Conservation (phyloP, 2,888 invertebrate genomes). For the Ophonus ardosiacus region DNA sequence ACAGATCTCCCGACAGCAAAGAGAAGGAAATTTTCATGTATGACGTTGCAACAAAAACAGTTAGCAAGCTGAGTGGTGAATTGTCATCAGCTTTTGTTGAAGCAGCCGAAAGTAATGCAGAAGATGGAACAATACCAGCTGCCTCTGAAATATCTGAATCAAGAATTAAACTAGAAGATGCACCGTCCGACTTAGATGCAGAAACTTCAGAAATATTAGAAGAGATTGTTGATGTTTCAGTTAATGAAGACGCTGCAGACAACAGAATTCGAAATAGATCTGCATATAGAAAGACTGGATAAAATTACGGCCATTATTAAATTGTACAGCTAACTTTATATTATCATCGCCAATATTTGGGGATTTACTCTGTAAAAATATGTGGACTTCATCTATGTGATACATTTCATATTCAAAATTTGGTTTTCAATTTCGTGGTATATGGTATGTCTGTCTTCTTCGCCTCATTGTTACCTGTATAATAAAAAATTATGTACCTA, state of each 20-base stretch:
- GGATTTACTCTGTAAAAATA: constrained; percentile 57
- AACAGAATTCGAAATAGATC: constrained; percentile 68
- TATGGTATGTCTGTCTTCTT: constrained; percentile 47
- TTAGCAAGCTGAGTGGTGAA: constrained; percentile 88
- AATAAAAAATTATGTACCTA: constrained; percentile 53
- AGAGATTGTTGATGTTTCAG: constrained; percentile 70
- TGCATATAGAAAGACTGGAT: constrained; percentile 71
- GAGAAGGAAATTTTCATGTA: constrained; percentile 93
- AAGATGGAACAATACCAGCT: constrained; percentile 69
- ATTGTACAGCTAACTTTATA: constrained; percentile 56
- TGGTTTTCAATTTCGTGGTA: constrained; percentile 45
- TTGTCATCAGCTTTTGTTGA: constrained; percentile 91
- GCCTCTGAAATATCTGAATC: constrained; percentile 72
- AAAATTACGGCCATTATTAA: constrained; percentile 67
- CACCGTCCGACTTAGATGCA: constrained; percentile 68
- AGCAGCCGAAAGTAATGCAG: constrained; percentile 88
- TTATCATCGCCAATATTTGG: constrained; percentile 62
- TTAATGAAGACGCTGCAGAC: constrained; percentile 61
- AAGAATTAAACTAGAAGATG: constrained; percentile 44
- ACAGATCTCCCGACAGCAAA: constrained; percentile 68
- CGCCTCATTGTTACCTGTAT: constrained; percentile 57
- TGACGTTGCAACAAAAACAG: constrained; percentile 85
- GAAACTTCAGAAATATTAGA: constrained; percentile 71
- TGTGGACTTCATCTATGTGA: constrained; percentile 56
- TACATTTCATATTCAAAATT: constrained; percentile 46